Base-by-base conservation (phyloP, 2,797 vertebrate species). In the Dallia pectoralis region DNA sequence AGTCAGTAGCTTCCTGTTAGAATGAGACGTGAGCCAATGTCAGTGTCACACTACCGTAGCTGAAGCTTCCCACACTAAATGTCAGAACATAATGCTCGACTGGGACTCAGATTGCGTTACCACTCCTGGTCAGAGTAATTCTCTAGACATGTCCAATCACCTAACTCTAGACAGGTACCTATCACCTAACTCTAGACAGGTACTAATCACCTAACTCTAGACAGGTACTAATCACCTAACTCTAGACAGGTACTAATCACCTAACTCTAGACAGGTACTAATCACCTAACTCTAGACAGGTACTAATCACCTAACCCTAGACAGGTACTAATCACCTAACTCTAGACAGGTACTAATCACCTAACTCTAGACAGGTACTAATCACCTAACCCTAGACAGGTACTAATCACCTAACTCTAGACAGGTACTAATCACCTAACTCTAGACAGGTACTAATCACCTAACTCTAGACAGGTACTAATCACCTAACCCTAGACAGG, bases 301-400 rank as follows among this genome's bases (percentile, higher is more conserved):
- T 19, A n/a, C 49, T 66, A n/a, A 36, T 90, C 81, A 87, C 81
- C 78, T 79, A n/a, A n/a, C n/a, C n/a, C n/a, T n/a, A n/a, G n/a
- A n/a, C n/a, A n/a, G n/a, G n/a, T n/a, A n/a, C n/a, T n/a, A n/a
- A n/a, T n/a, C n/a, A n/a, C n/a, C n/a, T n/a, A n/a, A n/a, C n/a
- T n/a, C n/a, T n/a, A n/a, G n/a, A n/a, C n/a, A n/a, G 48, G 48
- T 18, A 61, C 27, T 25, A 11, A 25, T 9, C 59, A 27, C 12
- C 40, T 69, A 16, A 83, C 83, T 81, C 85, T 81, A 83, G 81
- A 82, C 64, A 56, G 30, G 56, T 70, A 33, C 68, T 73, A 69
- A 87, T 27, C 22, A 61, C 18, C 16, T 6, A 51, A 1, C 49
- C 19, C 49, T 7, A 18, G 49, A 7, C 4, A 19, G 16, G 19